These are phyloP conservation scores for Drosophila nr. medialis DNA, from an alignment of 2,888 invertebrate species.

Conservation along the genomic window DNA sequence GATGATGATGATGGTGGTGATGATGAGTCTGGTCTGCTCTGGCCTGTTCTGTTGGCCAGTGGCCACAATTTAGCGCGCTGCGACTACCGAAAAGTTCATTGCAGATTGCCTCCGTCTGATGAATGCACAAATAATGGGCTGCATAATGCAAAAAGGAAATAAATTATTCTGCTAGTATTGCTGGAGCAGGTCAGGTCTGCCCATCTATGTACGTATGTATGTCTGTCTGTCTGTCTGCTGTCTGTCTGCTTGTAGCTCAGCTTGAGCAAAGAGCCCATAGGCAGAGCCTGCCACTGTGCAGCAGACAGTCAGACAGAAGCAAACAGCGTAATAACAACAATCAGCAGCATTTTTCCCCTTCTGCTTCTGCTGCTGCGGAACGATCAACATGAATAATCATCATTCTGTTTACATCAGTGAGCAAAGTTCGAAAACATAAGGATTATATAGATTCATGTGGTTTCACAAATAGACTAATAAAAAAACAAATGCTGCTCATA, in stretches of 20 bases:
- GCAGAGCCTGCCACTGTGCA: constrained; percentile 13
- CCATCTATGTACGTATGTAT: background rate
- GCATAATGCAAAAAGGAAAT: constrained; percentile 73
- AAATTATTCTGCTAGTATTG: constrained; percentile 55
- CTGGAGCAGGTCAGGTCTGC: constrained; percentile 18
- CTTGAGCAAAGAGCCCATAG: background rate
- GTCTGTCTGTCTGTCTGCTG: background rate
- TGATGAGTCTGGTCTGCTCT: background rate
- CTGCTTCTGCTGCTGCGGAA: background rate
- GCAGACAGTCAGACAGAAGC: constrained; percentile 39
- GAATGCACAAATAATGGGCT: constrained; percentile 70
- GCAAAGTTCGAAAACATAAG: constrained; percentile 6
- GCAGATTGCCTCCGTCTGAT: constrained; percentile 49
- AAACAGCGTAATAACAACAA: constrained; percentile 65
- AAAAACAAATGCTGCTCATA: background rate
- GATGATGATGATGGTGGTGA: constrained; percentile 1
- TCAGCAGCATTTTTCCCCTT: constrained; percentile 50
- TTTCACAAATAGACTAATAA: background rate
- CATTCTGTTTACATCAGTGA: constrained; percentile 32
- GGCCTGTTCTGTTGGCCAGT: constrained; percentile 25
- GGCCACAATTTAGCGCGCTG: constrained; percentile 57
- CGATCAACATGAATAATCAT: constrained; percentile 37
- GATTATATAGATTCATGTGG: background rate
- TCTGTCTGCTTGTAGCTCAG: background rate
- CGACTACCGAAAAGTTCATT: constrained; percentile 69